Conservation (phyloP, 2,888 invertebrate genomes). For the Ophioninae sp. region DNA sequence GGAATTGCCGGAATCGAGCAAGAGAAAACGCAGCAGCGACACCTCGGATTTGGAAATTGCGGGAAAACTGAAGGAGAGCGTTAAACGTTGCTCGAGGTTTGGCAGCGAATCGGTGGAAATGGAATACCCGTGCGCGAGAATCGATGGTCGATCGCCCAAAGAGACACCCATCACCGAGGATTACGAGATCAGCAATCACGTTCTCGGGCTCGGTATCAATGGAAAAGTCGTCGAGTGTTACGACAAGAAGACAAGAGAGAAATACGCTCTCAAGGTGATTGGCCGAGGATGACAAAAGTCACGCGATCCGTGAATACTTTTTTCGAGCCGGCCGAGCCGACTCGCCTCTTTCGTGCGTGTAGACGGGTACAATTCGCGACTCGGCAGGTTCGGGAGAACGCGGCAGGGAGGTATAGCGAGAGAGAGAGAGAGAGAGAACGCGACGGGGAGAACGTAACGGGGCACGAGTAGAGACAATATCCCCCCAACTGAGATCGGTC, state of each 20-base stretch:
- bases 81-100: slow-evolving; percentile 44
- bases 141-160: slow-evolving; percentile 84
- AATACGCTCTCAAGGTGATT: slow-evolving; percentile 94
- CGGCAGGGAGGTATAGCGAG: background rate
- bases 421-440: slow-evolving; percentile 7
- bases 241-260: slow-evolving; percentile 88
- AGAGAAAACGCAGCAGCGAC: slow-evolving; percentile 66
- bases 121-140: slow-evolving; percentile 72
- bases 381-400: background rate
- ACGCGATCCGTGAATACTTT: background rate
- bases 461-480: slow-evolving; percentile 40
- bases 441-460: background rate
- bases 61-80: slow-evolving; percentile 59
- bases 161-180: slow-evolving; percentile 92
- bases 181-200: slow-evolving; percentile 95
- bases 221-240: slow-evolving; percentile 99
- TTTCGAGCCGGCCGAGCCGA: background rate
- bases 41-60: slow-evolving; percentile 37
- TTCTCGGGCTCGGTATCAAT: slow-evolving; percentile 98
- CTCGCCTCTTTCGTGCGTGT: background rate
- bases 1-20: slow-evolving; percentile 63
- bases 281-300: background rate
- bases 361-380: background rate
- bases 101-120: slow-evolving; percentile 63
- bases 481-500: slow-evolving; percentile 58